These are phyloP conservation scores for Peromyscus maniculatus DNA, from an alignment of 2,113 vertebrate genomes.

Conservation along the genomic window DNA sequence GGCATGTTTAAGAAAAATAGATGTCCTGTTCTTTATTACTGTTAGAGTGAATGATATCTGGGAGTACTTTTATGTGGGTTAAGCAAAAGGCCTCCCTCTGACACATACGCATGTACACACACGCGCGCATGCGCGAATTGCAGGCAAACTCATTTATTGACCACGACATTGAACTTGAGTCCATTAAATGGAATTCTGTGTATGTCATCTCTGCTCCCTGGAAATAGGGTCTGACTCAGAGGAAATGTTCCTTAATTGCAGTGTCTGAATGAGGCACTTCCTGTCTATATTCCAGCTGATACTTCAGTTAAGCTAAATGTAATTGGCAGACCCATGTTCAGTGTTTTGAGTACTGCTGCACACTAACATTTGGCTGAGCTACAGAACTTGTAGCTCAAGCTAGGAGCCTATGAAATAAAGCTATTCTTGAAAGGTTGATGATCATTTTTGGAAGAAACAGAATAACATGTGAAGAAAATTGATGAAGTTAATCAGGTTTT, in stretches of 20 bases:
- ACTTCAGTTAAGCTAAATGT: conserved; percentile 46
- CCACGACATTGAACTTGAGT: neutral
- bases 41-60: neutral
- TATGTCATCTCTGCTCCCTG: neutral
- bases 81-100: neutral
- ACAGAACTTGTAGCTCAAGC: conserved; percentile 8
- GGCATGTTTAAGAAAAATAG: neutral
- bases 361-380: conserved; percentile 22
- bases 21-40: neutral
- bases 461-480: conserved; percentile 50
- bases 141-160: neutral
- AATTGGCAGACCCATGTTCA: conserved; percentile 56
- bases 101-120: neutral
- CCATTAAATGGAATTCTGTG: neutral
- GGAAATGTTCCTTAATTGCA: conserved; percentile 33
- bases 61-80: neutral
- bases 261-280: conserved; percentile 32
- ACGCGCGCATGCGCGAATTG: neutral
- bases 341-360: conserved; percentile 47
- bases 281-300: conserved; percentile 54
- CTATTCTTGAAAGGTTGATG: neutral
- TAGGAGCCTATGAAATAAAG: conserved; percentile 31
- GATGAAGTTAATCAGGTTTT: neutral
- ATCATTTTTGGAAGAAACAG: neutral
- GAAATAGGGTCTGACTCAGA: conserved; percentile 32